phyloP scores from a whole-genome alignment of 2,797 vertebrate species.

The Liasis olivaceus region DNA sequence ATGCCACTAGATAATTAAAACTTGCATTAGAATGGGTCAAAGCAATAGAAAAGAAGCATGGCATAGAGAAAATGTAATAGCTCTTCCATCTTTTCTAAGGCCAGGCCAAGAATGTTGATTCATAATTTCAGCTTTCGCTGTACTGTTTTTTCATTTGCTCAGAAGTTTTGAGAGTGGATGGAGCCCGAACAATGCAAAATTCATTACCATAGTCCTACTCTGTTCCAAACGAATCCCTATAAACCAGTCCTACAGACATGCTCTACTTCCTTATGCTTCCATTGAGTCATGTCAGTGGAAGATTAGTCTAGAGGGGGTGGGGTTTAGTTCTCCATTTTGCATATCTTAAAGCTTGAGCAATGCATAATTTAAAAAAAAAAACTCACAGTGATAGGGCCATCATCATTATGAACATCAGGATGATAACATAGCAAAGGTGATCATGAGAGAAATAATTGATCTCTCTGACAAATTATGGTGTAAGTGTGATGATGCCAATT shows the following conservation, averaged over 20 bases:
- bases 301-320: not conserved
- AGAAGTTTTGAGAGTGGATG: not conserved
- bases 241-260: not conserved
- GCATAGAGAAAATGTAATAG: slow-evolving; percentile 23
- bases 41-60: slow-evolving; percentile 46
- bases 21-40: slow-evolving; percentile 11
- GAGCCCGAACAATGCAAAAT: not conserved
- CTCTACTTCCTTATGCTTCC: not conserved
- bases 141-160: not conserved
- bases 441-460: not conserved
- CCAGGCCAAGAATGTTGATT: slow-evolving; percentile 13
- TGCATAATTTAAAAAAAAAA: not conserved
- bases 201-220: not conserved
- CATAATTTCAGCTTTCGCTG: not conserved
- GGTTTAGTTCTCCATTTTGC: not conserved
- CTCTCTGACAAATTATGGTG: not conserved
- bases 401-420: not conserved
- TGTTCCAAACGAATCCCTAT: slow-evolving; percentile 9
- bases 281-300: not conserved
- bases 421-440: not conserved
- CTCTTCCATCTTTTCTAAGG: not conserved
- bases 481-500: not conserved
- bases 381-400: not conserved
- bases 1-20: slow-evolving; percentile 42
- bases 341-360: not conserved